Percentiles rank a stretch among this genome's conserved stretches.
Evolutionary conservation across 2,888 invertebrate species (phyloP).

Genomic region (Helleia helle): DNA sequence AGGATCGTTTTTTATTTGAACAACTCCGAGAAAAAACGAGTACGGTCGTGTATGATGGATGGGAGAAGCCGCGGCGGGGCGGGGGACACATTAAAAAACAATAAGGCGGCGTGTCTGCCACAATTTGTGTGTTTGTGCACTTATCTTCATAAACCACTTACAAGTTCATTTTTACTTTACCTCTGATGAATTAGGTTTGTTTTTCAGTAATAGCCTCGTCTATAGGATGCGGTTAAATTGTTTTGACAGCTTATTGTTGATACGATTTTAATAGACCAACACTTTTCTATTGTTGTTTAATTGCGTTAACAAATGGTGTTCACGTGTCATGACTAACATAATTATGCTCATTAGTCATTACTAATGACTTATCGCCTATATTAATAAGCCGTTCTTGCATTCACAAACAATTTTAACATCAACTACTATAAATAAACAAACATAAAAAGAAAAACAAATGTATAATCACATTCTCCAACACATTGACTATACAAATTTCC

Average conservation of each 20-base stretch:
- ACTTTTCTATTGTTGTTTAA: constrained; percentile 25
- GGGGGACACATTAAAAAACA: constrained; percentile 67
- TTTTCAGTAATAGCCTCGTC: neutral
- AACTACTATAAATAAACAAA: no score
- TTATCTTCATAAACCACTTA: constrained; percentile 44
- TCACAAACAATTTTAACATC: no score
- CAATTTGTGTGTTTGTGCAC: constrained; percentile 53
- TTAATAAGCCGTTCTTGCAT: no score
- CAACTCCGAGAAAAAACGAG: constrained; percentile 31
- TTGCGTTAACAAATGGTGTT: neutral
- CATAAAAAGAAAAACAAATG: no score
- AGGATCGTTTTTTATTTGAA: constrained; percentile 40
- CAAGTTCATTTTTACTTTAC: constrained; percentile 19
- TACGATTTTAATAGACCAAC: constrained; percentile 51
- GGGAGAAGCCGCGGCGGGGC: constrained; percentile 47
- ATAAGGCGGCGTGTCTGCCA: constrained; percentile 59
- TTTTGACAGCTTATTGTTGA: constrained; percentile 31
- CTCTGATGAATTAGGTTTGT: constrained; percentile 4
- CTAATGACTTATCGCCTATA: no score
- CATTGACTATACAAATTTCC: no score
- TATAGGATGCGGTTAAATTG: constrained; percentile 28
- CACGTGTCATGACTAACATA: no score
- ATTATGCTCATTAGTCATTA: no score
- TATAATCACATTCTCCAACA: no score
- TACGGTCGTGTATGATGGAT: constrained; percentile 48